Evolutionary conservation across 2,113 vertebrate species (phyloP).

Genomic region (Willisornis vidua): DNA sequence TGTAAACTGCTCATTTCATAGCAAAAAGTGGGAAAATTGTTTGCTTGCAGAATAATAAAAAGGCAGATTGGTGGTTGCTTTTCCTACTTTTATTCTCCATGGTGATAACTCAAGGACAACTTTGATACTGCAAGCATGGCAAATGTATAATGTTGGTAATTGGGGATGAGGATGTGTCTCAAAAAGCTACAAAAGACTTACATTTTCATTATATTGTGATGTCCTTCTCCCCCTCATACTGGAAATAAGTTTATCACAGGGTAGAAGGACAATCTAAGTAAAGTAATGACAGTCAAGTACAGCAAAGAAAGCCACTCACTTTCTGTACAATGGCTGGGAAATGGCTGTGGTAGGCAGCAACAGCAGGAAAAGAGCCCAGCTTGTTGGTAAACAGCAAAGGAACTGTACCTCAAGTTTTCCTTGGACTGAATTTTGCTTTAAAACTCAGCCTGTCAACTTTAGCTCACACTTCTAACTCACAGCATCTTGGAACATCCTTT

Average conservation of each 20-base stretch:
- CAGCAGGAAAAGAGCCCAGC: background rate
- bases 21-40: background rate
- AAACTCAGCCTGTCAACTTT: background rate
- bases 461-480: background rate
- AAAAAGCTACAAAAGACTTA: background rate
- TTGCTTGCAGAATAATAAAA: slow-evolving; percentile 26
- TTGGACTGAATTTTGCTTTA: background rate
- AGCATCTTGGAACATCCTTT: background rate
- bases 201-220: background rate
- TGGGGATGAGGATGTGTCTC: background rate
- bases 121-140: background rate
- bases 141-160: background rate
- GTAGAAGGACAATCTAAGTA: background rate
- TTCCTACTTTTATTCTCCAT: slow-evolving; percentile 56
- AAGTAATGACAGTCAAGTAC: background rate
- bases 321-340: background rate
- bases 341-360: background rate
- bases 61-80: slow-evolving; percentile 17
- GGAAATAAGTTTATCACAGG: background rate
- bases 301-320: background rate
- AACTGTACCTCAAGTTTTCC: background rate
- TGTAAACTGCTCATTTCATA: background rate
- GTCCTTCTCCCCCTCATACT: background rate
- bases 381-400: background rate
- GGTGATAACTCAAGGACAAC: slow-evolving; percentile 18